Evolutionary conservation across 2,797 vertebrate genomes (phyloP).

Genomic region (Borostomias antarcticus): DNA sequence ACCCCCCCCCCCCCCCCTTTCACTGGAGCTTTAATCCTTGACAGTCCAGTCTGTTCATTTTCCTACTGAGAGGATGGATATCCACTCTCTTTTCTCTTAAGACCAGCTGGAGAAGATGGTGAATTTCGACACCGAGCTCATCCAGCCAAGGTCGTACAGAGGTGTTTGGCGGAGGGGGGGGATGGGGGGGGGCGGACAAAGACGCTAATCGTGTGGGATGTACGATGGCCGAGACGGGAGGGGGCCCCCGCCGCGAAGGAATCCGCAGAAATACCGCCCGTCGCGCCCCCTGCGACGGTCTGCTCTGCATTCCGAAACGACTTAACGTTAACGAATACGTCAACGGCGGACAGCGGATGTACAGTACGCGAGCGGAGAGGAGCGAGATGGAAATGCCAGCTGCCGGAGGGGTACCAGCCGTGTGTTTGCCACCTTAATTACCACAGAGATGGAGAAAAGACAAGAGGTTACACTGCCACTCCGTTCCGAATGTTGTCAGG

Average conservation of each 20-base stretch:
- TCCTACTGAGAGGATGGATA: conserved; percentile 1
- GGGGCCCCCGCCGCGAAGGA: conserved; percentile 46
- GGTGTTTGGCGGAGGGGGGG: too few species aligned
- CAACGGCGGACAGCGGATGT: conserved; percentile 65
- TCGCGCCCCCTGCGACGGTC: conserved; percentile 9
- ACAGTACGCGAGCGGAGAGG: conserved; percentile 65
- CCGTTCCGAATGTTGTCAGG: conserved; percentile 54
- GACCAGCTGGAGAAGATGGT: conserved; percentile 58
- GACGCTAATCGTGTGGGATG: conserved; percentile 68
- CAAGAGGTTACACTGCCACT: conserved; percentile 61
- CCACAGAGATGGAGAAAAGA: conserved; percentile 54
- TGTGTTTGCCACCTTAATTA: conserved; percentile 69
- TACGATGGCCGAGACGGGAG: conserved; percentile 58
- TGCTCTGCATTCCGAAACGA: conserved; percentile 48
- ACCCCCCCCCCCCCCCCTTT: conserved; percentile 24
- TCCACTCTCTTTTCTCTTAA: conserved; percentile 31
- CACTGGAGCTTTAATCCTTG: conserved; percentile 54
- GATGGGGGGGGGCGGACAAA: conserved; percentile 47
- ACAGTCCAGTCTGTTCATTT: conserved; percentile 49
- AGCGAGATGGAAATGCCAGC: conserved; percentile 68
- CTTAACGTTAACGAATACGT: conserved; percentile 65
- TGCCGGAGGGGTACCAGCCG: conserved; percentile 73
- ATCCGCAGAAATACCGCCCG: conserved; percentile 36
- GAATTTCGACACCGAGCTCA: conserved; percentile 67
- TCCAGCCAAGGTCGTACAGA: conserved; percentile 57